Percentiles rank a stretch among this genome's conserved stretches.
phyloP scores from a whole-genome alignment of 1,140 invertebrate species.

The Aporrectodea caliginosa region DNA sequence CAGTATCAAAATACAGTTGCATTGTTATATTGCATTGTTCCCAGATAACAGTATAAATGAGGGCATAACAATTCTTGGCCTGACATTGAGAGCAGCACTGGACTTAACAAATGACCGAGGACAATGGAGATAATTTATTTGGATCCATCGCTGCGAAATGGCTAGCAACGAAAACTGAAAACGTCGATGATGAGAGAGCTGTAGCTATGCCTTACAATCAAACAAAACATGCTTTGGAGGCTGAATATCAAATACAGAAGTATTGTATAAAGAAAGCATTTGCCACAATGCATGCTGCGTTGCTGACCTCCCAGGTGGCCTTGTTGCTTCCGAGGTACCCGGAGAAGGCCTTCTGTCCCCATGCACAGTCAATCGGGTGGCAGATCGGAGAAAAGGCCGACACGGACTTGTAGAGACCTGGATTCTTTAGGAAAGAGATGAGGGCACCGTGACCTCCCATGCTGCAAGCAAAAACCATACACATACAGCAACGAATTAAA shows the following conservation, averaged over 20 bases:
- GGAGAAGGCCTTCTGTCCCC: constrained; percentile 78
- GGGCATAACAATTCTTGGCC: too few species aligned
- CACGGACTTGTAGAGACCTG: constrained; percentile 80
- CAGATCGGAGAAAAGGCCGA: constrained; percentile 96
- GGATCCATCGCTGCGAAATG: too few species aligned
- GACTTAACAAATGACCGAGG: too few species aligned
- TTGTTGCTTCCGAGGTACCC: constrained; percentile 76
- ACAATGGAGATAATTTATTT: too few species aligned
- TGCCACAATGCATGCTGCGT: constrained; percentile 14
- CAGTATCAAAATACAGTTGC: too few species aligned
- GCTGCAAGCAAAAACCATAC: constrained; percentile 62
- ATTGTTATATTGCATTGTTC: too few species aligned
- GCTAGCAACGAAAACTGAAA: too few species aligned
- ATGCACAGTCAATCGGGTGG: constrained; percentile 77
- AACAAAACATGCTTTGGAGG: background rate
- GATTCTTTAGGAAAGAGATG: constrained; percentile 86
- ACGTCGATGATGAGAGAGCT: too few species aligned
- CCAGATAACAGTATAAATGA: too few species aligned
- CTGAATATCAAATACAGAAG: background rate
- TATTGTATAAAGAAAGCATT: background rate
- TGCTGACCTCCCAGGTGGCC: constrained; percentile 64
- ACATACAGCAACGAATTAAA: background rate
- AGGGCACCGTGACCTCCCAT: constrained; percentile 98
- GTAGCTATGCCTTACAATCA: too few species aligned
- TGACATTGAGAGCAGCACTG: too few species aligned